Evolutionary conservation across 2,888 invertebrate genomes (phyloP).

Genomic region (Chrysomela aeneicollis): DNA sequence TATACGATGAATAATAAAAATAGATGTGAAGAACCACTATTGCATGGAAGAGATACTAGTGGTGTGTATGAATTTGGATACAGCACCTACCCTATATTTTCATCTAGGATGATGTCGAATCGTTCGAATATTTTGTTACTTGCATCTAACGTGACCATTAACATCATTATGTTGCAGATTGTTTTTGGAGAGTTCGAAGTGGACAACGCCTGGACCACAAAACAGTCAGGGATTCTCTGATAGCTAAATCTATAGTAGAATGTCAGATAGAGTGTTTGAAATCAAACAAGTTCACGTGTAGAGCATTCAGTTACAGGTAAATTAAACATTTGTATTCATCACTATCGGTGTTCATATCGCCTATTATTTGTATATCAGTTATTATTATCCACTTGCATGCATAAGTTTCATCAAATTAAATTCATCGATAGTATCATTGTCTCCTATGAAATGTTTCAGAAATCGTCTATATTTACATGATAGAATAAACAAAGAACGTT

Average conservation of each 20-base stretch:
- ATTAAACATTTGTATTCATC: no score
- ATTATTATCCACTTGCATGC: no score
- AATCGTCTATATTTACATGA: no score
- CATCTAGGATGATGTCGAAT: no score
- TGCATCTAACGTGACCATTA: not conserved
- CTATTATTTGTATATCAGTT: no score
- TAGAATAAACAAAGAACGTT: no score
- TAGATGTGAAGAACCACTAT: slow-evolving; percentile 60
- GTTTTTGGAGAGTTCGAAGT: slow-evolving; percentile 83
- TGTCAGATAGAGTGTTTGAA: slow-evolving; percentile 82
- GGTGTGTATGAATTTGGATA: slow-evolving; percentile 52
- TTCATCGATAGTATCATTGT: no score
- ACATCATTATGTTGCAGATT: slow-evolving; percentile 66
- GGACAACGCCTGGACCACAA: slow-evolving; percentile 72
- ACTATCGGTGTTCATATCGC: no score
- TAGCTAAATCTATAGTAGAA: slow-evolving; percentile 76
- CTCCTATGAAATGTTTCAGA: no score
- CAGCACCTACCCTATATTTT: not conserved
- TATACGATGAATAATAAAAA: slow-evolving; percentile 75
- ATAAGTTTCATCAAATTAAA: no score
- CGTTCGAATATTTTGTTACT: no score
- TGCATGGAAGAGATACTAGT: slow-evolving; percentile 59
- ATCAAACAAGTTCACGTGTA: slow-evolving; percentile 77
- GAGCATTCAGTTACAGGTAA: slow-evolving; percentile 81
- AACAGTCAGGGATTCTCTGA: slow-evolving; percentile 71